Base-by-base conservation (phyloP, 2,888 invertebrate genomes). In the Arge pagana region DNA sequence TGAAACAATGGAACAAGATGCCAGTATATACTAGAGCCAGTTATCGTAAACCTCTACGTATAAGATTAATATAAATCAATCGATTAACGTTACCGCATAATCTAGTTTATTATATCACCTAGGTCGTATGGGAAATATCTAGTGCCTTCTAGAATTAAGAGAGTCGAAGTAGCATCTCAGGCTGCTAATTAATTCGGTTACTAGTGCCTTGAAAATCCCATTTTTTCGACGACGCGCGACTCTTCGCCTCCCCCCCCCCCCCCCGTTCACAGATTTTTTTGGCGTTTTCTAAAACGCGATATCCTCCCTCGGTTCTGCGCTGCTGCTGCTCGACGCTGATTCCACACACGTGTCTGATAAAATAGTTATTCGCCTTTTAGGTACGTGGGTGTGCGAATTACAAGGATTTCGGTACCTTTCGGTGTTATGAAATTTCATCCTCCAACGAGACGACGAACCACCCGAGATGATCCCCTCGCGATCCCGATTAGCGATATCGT, bases 1-100 rank as follows among this genome's bases (percentile, higher is more conserved):
- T 52, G 59, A 48, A 48, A 61, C 58, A 58, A 64, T 62, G 65
- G 58, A 61, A 61, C 59, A 58, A 66, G 65, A 72, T 72, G 72
- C 72, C 72, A 72, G 71, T 72, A 71, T 70, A 67, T 65, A 64
- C 57, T 67, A 70, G 67, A 69, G 70, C 72, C 71, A 71, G 72
- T 74, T 67, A 65, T 64, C 62, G 53, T 64, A 62, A 66, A 64
- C 60, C 60, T 65, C 62, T 63, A 64, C 59, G 58, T 35, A 45
- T 49, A 41, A 54, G 56, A 52, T 50, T 45, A 40, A 42, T 35
- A 53, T 41, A 50, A 49, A 43, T 40, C 30, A 54, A 48, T 39
- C 61, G 56, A 61, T 60, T 64, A 48, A 48, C 57, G 55, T 56
- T 62, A 61, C 64, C 66, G 65, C 60, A 58, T 61, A 59, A 64